These are phyloP conservation scores for Eonycteris spelaea DNA, from an alignment of 2,113 vertebrate species.

Conservation along the genomic window DNA sequence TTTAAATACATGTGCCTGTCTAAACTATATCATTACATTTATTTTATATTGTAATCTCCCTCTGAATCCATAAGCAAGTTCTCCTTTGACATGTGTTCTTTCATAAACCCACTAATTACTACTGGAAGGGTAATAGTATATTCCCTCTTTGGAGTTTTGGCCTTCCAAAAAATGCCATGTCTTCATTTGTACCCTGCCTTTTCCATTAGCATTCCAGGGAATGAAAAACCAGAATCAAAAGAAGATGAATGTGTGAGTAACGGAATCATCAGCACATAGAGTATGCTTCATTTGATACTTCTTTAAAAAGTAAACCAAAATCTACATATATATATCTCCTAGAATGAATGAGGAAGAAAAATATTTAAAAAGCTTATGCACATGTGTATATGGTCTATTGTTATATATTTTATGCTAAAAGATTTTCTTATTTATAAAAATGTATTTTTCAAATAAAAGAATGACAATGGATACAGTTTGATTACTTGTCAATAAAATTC, in stretches of 20 bases:
- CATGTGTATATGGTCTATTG: background rate
- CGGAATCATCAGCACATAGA: background rate
- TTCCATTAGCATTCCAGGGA: slow-evolving; percentile 71
- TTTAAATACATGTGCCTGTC: slow-evolving; percentile 54
- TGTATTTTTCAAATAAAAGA: background rate
- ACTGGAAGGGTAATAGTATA: slow-evolving; percentile 78
- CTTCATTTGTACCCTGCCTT: slow-evolving; percentile 68
- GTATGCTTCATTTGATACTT: background rate
- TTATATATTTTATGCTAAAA: background rate
- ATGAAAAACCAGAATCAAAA: slow-evolving; percentile 52
- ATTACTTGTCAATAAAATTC: background rate
- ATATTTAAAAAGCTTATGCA: background rate
- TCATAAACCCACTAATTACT: slow-evolving; percentile 82
- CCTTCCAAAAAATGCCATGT: slow-evolving; percentile 1
- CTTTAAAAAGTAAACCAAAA: slow-evolving; percentile 45
- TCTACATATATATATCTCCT: background rate
- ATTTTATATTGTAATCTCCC: slow-evolving; percentile 70
- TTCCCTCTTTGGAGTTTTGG: slow-evolving; percentile 57
- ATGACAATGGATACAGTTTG: background rate
- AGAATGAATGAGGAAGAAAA: background rate
- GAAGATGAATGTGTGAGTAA: slow-evolving; percentile 63
- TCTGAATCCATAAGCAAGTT: slow-evolving; percentile 65
- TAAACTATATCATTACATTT: slow-evolving; percentile 76
- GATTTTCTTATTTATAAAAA: background rate
- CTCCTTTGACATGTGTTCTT: slow-evolving; percentile 74